Evolutionary conservation across 2,888 invertebrate genomes (phyloP), one percentile per base, ranked within the genome.

Genomic region (Trilocha varians): DNA sequence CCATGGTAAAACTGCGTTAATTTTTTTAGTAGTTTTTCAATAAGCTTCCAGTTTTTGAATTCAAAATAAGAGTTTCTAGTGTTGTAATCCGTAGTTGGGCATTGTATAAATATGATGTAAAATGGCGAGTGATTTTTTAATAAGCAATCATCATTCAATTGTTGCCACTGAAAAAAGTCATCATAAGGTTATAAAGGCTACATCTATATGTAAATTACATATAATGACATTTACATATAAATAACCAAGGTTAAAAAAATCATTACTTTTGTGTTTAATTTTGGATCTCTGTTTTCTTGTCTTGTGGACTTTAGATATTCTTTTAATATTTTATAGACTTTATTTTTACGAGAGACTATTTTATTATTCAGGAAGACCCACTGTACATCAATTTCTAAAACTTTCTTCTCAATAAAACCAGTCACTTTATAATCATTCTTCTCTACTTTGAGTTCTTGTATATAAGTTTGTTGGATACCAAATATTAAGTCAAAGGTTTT

Each of bases 291-390:
- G 8, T 2, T 25, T 25, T 25, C 11, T 6, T 11, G 25, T 25
- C 11, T 25, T 25, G 25, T 25, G 11, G 25, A 9, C 25, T 42
- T 54, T n/a, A 82, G 54, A 39, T 51, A 48, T 5, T 56, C 52
- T 48, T 74, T 63, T 1, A 80, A 35, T 33, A 68, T 52, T 43
- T 68, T 67, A 47, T 79, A 66, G 13, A 84, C 41, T 65, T 82
- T 86, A 32, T 85, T 78, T 39, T 16, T 35, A 45, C 85, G 87
- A 38, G 70, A 52, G 3, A 92, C 64, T 34, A 84, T 79, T 49
- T 88, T 78, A 50, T 87, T 88, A 72, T 93, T 93, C 4, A 93
- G 77, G 68, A 88, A 93, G 37, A 93, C 72, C 72, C 88, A 90
- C 55, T 91, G 64, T 37, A 50, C 53, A 32, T 53, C 57, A 25